A percentile compares a stretch with the other conserved stretches of the same genome.
phyloP scores from a whole-genome alignment of 2,113 vertebrate species.

The Daphoenositta chrysoptera region DNA sequence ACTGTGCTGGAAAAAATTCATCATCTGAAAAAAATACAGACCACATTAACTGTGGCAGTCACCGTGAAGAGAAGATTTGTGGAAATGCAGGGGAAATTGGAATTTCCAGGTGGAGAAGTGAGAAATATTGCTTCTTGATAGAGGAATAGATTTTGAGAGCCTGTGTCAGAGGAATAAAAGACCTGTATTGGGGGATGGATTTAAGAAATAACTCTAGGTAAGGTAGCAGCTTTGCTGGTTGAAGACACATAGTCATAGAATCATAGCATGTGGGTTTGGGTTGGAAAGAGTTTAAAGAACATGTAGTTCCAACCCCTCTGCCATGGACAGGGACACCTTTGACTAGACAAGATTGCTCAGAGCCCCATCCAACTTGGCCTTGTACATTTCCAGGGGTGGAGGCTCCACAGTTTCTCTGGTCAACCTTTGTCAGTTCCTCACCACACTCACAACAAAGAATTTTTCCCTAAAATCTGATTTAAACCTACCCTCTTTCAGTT shows the following conservation, averaged over 20 bases:
- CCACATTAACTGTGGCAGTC: accelerated
- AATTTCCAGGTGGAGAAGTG: not conserved
- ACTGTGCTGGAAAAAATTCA: not conserved
- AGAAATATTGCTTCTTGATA: not conserved
- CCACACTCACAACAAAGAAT: not conserved
- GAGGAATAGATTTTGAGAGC: not conserved
- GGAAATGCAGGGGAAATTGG: not conserved
- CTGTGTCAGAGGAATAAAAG: not conserved
- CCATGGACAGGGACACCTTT: not conserved
- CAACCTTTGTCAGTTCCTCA: not conserved
- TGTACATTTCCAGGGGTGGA: not conserved
- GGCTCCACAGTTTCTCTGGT: not conserved
- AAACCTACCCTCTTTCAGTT: not conserved
- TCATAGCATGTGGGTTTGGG: not conserved
- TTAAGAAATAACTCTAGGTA: not conserved
- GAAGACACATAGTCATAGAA: not conserved
- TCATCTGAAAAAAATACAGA: not conserved
- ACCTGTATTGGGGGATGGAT: accelerated
- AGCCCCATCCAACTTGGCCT: not conserved
- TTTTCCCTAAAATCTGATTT: not conserved
- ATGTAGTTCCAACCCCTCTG: not conserved
- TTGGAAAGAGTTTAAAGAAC: not conserved
- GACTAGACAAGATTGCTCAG: not conserved
- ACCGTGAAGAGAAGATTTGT: not conserved
- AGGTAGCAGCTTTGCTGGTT: not conserved